Conservation (phyloP, 53 echinoderm and acorn worm species). For the Antedon mediterranea region DNA sequence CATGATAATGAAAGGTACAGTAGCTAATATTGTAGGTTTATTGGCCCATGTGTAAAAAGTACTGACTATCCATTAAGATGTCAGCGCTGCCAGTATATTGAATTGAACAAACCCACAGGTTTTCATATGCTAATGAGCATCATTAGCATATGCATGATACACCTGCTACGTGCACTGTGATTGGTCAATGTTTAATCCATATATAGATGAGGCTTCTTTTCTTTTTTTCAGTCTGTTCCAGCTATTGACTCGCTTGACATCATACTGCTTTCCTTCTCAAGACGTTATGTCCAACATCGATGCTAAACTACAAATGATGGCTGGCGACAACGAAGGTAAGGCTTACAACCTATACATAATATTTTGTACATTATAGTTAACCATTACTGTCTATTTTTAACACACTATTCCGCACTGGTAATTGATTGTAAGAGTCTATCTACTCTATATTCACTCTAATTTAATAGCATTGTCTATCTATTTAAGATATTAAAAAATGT, state of each 20-base stretch:
- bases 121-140: neutral
- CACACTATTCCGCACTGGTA: too few species aligned
- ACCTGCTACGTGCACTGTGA: neutral
- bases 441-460: too few species aligned
- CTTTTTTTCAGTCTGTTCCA: slow-evolving; percentile 1
- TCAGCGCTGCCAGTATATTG: neutral
- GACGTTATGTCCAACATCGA: neutral
- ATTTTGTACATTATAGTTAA: too few species aligned
- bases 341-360: too few species aligned
- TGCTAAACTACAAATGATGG: neutral
- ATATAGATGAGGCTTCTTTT: neutral
- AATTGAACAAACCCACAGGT: neutral
- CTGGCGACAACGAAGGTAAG: neutral
- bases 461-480: too few species aligned
- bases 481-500: too few species aligned
- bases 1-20: neutral
- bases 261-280: neutral
- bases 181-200: neutral
- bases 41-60: neutral
- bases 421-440: too few species aligned
- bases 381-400: too few species aligned
- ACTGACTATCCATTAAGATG: neutral
- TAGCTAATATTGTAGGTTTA: neutral
- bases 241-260: neutral
- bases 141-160: neutral